A percentile compares a stretch with the other conserved stretches of the same genome.
phyloP scores from a whole-genome alignment of 1,140 invertebrate genomes.

The Sitobion miscanthi region DNA sequence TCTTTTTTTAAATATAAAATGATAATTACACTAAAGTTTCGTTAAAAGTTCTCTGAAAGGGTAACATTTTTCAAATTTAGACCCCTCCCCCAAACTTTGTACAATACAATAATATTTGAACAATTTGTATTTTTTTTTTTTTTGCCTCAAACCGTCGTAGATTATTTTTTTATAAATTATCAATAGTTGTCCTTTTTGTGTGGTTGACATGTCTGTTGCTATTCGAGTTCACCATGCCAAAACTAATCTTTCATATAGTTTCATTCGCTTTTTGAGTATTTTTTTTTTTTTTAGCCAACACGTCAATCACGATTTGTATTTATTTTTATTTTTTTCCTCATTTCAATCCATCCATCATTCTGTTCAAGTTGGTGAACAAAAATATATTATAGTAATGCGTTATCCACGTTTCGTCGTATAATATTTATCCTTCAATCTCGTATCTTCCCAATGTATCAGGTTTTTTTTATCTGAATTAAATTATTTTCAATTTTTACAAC shows the following conservation, averaged over 20 bases:
- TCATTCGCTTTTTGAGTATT: not conserved
- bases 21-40: not conserved
- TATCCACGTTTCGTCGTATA: not conserved
- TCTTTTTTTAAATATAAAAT: not conserved
- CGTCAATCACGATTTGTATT: not conserved
- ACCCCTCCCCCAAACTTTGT: not conserved
- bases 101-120: no score
- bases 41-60: not conserved
- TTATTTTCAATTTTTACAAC: not conserved
- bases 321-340: not conserved
- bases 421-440: not conserved
- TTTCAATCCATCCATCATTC: slow-evolving; percentile 32
- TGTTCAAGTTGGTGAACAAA: not conserved
- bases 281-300: not conserved
- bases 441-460: not conserved
- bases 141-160: not conserved
- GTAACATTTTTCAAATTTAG: not conserved
- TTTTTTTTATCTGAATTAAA: not conserved
- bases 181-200: not conserved
- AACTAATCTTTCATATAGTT: not conserved
- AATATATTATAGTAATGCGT: slow-evolving; percentile 14
- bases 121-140: not conserved
- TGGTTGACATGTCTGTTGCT: not conserved
- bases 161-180: not conserved
- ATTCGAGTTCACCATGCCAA: not conserved